A percentile compares a stretch with the other conserved stretches of the same genome.
Conservation (phyloP, 2,113 vertebrate genomes). For the Myotis lucifugus region DNA sequence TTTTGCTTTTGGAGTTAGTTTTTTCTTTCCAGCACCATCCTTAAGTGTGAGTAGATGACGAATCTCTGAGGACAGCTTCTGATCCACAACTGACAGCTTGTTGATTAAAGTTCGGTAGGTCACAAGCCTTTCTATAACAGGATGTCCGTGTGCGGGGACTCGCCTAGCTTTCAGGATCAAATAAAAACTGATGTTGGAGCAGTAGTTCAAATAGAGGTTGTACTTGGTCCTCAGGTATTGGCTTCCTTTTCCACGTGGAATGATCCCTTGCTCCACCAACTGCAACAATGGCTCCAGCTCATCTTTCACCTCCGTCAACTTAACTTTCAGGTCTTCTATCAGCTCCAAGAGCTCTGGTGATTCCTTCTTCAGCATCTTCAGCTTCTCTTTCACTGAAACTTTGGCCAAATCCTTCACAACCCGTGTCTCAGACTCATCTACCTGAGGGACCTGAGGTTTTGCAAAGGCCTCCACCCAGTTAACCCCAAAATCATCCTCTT, state of each 20-base stretch:
- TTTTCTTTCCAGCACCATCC: slow-evolving; percentile 22
- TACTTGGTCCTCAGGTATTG: slow-evolving; percentile 93
- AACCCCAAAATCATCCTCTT: slow-evolving; percentile 95
- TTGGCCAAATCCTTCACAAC: slow-evolving; percentile 92
- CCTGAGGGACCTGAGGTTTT: slow-evolving; percentile 77
- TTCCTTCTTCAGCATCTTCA: slow-evolving; percentile 95
- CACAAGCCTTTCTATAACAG: slow-evolving; percentile 94
- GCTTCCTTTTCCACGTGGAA: slow-evolving; percentile 92
- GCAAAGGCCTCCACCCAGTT: slow-evolving; percentile 91
- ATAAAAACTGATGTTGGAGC: slow-evolving; percentile 97
- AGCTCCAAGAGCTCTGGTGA: slow-evolving; percentile 96
- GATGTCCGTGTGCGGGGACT: slow-evolving; percentile 91
- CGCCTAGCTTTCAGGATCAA: slow-evolving; percentile 94
- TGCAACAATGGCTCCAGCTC: slow-evolving; percentile 92
- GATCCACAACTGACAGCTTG: slow-evolving; percentile 87
- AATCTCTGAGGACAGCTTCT: slow-evolving; percentile 88
- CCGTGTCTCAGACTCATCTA: slow-evolving; percentile 82
- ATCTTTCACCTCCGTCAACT: slow-evolving; percentile 92
- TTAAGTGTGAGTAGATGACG: slow-evolving; percentile 83
- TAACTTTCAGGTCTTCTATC: slow-evolving; percentile 93
- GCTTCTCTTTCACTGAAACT: slow-evolving; percentile 93
- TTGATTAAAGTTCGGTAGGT: slow-evolving; percentile 93
- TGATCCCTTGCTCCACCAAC: slow-evolving; percentile 88
- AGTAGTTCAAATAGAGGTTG: slow-evolving; percentile 96
- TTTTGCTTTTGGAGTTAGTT: slow-evolving; percentile 72